Base-by-base conservation (phyloP, 2,888 invertebrate species). In the Atethmia centrago region DNA sequence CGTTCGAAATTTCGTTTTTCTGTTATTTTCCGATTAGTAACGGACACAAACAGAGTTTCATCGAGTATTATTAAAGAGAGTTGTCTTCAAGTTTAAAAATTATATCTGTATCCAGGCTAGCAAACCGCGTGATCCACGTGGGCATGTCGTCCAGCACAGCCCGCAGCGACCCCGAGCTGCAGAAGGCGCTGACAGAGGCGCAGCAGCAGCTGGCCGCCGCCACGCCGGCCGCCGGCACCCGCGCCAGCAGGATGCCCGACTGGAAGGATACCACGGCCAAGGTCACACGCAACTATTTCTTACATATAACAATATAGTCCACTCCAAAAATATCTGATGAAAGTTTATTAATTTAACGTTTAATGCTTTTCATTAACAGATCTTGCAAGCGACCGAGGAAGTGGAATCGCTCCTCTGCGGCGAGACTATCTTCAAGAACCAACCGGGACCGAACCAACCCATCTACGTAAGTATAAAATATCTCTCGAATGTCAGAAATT, bases 61-160 rank as follows among this genome's bases (percentile, higher is more conserved):
- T 16, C 8, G 2, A 59, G 9, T 16, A 36, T 9, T n/a, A 59
- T n/a, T 36, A 2, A 36, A n/a, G 16, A 59, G 0, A 59, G 8
- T 16, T 59, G 36, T n/a, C 9, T 40, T n/a, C 36, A 16, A n/a
- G n/a, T 40, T 7, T 3, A 40, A 42, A 42, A 19, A 25, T 19
- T 12, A 0, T 19, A 7, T 9, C 0, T 49, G 0, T 25, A 2
- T 14, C 2, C 83, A 97, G 99, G 64, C 95, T 99, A 19, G 99
- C 99, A 4, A 99, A 99, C 93, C 97, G 99, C 47, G 99, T 99
- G 8, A 97, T 99, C 74, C 97, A 99, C 91, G 99, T 99, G 31
- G 99, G 99, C 61, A 98, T 99, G 94, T 98, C 98, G 89, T 93
- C 94, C 0, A 62, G 74, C 12, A 78, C 85, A 14, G 94, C 90